Conservation (phyloP, 2,888 invertebrate genomes). For the Pomacea canaliculata region DNA sequence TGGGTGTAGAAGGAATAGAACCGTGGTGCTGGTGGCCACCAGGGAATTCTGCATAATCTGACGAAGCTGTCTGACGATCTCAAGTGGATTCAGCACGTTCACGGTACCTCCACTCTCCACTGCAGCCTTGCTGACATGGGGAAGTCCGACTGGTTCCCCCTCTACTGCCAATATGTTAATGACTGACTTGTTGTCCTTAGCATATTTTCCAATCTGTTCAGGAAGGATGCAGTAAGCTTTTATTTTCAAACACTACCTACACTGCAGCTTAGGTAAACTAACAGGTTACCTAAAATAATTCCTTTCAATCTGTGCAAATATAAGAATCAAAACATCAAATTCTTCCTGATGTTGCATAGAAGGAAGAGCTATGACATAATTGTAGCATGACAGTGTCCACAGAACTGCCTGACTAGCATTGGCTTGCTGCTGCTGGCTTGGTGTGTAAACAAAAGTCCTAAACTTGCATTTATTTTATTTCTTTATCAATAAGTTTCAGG, state of each 20-base stretch:
- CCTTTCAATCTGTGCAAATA: not conserved
- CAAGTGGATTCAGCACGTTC: slow-evolving; percentile 58
- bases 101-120: slow-evolving; percentile 55
- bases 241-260: no score
- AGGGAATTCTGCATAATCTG: slow-evolving; percentile 60
- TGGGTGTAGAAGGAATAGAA: slow-evolving; percentile 54
- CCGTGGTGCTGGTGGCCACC: slow-evolving; percentile 57
- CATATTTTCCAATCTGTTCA: slow-evolving; percentile 57
- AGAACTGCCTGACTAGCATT: no score
- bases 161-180: slow-evolving; percentile 59
- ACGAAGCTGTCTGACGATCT: slow-evolving; percentile 61
- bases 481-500: no score
- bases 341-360: no score
- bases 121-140: slow-evolving; percentile 50
- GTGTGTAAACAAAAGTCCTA: no score
- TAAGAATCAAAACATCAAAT: no score
- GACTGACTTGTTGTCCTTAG: slow-evolving; percentile 51
- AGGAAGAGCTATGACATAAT: no score
- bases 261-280: no score
- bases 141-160: slow-evolving; percentile 49
- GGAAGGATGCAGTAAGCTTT: no score
- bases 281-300: not conserved
- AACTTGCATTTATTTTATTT: no score
- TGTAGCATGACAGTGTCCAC: no score
- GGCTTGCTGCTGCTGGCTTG: no score